A percentile compares a stretch with the other conserved stretches of the same genome.
Conservation (phyloP, 2,888 invertebrate species). For the Andrena trimmerana region DNA sequence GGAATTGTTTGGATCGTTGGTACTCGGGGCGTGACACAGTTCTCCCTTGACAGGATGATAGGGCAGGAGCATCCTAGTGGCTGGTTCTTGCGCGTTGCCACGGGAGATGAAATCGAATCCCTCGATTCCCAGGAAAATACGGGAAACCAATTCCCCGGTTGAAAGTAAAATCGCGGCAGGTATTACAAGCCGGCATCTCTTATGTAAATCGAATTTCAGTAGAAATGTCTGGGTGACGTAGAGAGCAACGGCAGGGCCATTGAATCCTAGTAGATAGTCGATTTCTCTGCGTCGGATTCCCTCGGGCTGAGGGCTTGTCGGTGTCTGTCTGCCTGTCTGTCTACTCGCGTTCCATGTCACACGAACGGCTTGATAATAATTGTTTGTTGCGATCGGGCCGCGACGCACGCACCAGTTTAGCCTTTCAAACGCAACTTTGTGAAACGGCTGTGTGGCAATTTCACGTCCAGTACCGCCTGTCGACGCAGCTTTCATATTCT, state of each 20-base stretch:
- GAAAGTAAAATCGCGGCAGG: constrained; percentile 58
- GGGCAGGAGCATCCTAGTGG: not conserved
- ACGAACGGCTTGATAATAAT: constrained; percentile 71
- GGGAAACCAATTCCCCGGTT: constrained; percentile 24
- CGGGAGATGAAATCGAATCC: constrained; percentile 25
- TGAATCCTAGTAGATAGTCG: constrained; percentile 72
- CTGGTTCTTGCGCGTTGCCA: constrained; percentile 1
- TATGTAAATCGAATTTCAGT: constrained; percentile 76
- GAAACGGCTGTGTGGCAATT: constrained; percentile 39
- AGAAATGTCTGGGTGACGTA: constrained; percentile 68
- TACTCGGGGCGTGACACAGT: no score
- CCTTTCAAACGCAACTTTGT: constrained; percentile 48
- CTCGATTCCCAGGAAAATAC: constrained; percentile 25
- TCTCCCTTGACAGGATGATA: not conserved
- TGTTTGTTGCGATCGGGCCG: constrained; percentile 62
- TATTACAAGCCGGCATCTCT: constrained; percentile 36
- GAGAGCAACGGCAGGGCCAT: constrained; percentile 56
- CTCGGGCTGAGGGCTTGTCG: constrained; percentile 66
- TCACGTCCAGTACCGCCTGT: constrained; percentile 37
- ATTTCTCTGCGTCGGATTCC: constrained; percentile 63
- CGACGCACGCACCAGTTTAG: constrained; percentile 26
- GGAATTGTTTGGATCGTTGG: no score
- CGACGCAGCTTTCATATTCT: constrained; percentile 35
- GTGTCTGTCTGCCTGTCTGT: constrained; percentile 67
- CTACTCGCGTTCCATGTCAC: constrained; percentile 70